Evolutionary conservation across 2,888 invertebrate species (phyloP), one percentile per base, ranked within the genome.

Genomic region (Arctia plantaginis): DNA sequence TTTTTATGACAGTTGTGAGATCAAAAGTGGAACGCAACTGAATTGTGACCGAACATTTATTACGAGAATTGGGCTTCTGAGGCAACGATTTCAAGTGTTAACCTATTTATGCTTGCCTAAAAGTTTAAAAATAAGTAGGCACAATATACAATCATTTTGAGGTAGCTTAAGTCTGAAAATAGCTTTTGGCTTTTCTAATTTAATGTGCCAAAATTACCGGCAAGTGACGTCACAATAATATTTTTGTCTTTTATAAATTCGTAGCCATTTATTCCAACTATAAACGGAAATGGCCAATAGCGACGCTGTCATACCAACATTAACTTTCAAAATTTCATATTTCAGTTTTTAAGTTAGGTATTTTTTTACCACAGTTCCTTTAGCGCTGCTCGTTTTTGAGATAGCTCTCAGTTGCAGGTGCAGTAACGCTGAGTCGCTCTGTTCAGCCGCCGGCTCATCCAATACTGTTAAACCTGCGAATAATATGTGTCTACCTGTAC

Each of bases 391-490:
- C 0, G 93, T 93, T 90, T 96, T 94, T 86, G 97, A 95, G 88
- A 97, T 90, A 77, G 98, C 97, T 75, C 99, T 95, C 68, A 99
- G 95, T 90, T 99, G 99, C 82, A 99, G 96, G 88, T 99, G 99
- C 1, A 99, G 95, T 15, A 99, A 96, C n/a, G 99, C 98, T 0
- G 99, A 98, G 88, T 99, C 99, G 83, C 99, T 99, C 94, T 99
- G 99, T 84, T 98, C 97, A 0, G 98, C 97, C 64, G 98, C 98
- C 0, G 99, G 99, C 91, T 99, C 99, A 91, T 99, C 99, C 78
- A 99, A 91, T n/a, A 98, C 97, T 0, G 96, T 96, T 73, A 99
- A 91, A 15, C 99, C 92, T 96, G 91, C 3, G 82, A 83, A 10
- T 4, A 64, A 30, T 69, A 12, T 7, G 33, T n/a, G n/a, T n/a